Conservation (phyloP, 2,113 vertebrate species). For the Eurypyga helias region DNA sequence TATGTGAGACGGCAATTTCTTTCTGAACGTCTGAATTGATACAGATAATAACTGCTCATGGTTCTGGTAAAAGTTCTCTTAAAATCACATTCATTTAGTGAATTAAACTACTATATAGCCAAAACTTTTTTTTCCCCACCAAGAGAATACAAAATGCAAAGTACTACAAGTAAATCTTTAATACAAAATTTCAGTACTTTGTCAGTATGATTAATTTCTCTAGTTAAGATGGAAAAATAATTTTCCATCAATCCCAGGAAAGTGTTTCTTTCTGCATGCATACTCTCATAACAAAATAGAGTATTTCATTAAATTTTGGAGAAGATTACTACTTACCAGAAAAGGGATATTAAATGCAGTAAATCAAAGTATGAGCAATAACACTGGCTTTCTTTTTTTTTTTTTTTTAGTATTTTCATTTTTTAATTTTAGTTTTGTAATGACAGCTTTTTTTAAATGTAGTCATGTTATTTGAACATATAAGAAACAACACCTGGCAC, state of each 20-base stretch:
- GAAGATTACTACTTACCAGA: slow-evolving; percentile 23
- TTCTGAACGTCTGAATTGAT: neutral
- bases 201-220: neutral
- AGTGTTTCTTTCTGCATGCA: neutral
- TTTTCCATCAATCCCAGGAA: neutral
- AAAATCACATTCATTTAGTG: neutral
- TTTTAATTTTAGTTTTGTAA: neutral
- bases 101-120: neutral
- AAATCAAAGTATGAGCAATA: neutral
- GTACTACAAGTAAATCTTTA: neutral
- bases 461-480: neutral
- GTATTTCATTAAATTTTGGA: slow-evolving; percentile 7
- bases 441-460: neutral
- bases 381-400: neutral
- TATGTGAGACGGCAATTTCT: neutral
- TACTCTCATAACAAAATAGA: neutral
- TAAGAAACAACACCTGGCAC: slow-evolving; percentile 16
- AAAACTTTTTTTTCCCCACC: too few species aligned
- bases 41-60: neutral
- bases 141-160: neutral
- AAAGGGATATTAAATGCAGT: neutral
- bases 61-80: neutral
- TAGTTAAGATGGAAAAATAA: slow-evolving; percentile 7
- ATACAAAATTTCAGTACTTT: neutral
- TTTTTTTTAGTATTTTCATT: neutral